These are phyloP conservation scores for Eilema depressum DNA, from an alignment of 2,888 invertebrate species.

Conservation along the genomic window DNA sequence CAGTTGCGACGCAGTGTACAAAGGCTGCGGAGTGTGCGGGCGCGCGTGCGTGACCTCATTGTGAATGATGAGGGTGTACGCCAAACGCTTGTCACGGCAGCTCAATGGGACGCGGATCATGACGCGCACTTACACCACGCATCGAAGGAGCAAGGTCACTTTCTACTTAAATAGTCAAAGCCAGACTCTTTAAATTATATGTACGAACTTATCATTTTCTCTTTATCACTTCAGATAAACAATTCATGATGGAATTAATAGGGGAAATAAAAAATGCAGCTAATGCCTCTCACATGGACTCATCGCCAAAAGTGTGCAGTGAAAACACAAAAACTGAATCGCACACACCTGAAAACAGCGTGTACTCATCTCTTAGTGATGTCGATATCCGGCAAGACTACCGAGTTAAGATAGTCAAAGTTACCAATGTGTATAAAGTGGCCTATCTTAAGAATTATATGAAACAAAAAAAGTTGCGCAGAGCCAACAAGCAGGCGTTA, in stretches of 20 bases:
- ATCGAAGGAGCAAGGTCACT: constrained; percentile 61
- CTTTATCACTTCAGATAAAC: constrained; percentile 6
- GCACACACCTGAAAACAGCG: constrained; percentile 58
- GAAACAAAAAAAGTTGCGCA: constrained; percentile 74
- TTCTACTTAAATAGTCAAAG: background rate
- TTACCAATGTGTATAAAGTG: constrained; percentile 80
- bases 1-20: constrained; percentile 62
- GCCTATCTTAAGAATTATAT: constrained; percentile 78
- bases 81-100: constrained; percentile 50
- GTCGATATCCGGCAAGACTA: constrained; percentile 67
- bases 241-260: constrained; percentile 68
- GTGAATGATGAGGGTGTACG: constrained; percentile 63
- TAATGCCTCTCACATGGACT: constrained; percentile 34
- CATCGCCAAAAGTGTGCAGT: constrained; percentile 58
- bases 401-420: constrained; percentile 77
- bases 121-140: constrained; percentile 49
- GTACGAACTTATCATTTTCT: constrained; percentile 7
- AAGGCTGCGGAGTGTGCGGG: constrained; percentile 63
- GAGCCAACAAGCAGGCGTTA: constrained; percentile 70
- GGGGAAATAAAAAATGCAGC: constrained; percentile 57
- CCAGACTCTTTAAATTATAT: background rate
- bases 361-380: constrained; percentile 69
- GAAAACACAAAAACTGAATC: constrained; percentile 56
- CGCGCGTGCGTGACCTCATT: constrained; percentile 68
- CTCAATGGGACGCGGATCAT: constrained; percentile 51